Base-by-base conservation (phyloP, 2,113 vertebrate genomes). In the Platysternon megacephalum region DNA sequence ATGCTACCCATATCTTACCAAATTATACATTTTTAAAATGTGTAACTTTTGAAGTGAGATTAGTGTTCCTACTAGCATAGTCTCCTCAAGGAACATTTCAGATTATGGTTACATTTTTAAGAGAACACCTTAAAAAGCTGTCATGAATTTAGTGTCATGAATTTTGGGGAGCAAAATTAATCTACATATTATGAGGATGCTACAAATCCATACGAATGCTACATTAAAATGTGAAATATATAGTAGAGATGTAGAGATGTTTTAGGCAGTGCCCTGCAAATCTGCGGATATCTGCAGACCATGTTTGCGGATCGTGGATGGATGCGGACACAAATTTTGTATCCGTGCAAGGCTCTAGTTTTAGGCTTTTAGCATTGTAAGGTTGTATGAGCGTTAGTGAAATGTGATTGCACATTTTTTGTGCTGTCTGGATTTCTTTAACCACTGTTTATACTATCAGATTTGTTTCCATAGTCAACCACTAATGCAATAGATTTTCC, bases 131-230 rank as follows among this genome's bases (percentile, higher is more conserved):
- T 13, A 78, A 89, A 88, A 90, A 48, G 7, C 58, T 68, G 29
- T 32, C 28, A 84, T 53, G 32, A 42, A 48, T 46, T 94, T 35
- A 49, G n/a, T 39, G 84, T 83, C n/a, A 88, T 26, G 21, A 90
- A 58, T 53, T 81, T 85, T 58, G 90, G 96, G 84, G 94, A 79
- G 53, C 19, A 68, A 90, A 39, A 82, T 90, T 85, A 87, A 84
- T 44, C 28, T 91, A 19, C 49, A 13, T 48, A 79, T 26, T 49
- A 90, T 85, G 76, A 87, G 58, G 55, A 13, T 51, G 5, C 52
- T 89, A 10, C 28, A 86, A 91, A 53, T 58, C 55, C 1, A 3
- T 87, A 51, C 51, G 4, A 32, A 56, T n/a, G 35, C n/a, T 91
- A 48, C 52, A 88, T 53, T 78, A 88, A 93, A 93, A 28, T 78